Conservation (phyloP, 2,797 vertebrate genomes). For the Silurus aristotelis region DNA sequence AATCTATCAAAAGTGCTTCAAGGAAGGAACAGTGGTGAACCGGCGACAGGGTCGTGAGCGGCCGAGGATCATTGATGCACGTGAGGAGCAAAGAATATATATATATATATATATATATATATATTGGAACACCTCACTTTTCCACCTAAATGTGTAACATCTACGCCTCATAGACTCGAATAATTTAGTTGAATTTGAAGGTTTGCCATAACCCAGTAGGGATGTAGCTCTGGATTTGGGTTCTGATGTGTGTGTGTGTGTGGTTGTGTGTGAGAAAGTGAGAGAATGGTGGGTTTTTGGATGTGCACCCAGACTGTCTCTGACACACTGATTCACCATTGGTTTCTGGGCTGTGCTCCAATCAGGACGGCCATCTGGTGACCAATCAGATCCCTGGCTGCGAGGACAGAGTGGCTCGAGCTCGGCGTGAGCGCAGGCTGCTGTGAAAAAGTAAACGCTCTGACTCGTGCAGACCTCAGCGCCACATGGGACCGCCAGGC, state of each 20-base stretch:
- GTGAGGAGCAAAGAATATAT: too few species aligned
- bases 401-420: constrained; percentile 70
- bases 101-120: too few species aligned
- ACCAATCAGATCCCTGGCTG: constrained; percentile 73
- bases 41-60: too few species aligned
- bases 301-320: constrained; percentile 68
- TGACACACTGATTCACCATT: constrained; percentile 70
- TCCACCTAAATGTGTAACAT: too few species aligned
- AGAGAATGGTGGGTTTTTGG: constrained; percentile 60
- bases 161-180: too few species aligned
- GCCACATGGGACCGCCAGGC: neutral
- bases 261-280: neutral
- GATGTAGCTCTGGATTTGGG: neutral
- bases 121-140: too few species aligned
- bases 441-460: constrained; percentile 63
- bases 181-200: neutral
- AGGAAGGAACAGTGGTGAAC: too few species aligned
- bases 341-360: constrained; percentile 73
- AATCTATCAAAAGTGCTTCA: too few species aligned
- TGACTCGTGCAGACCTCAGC: constrained; percentile 64
- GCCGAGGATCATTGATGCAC: too few species aligned
- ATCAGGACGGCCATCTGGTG: constrained; percentile 75
- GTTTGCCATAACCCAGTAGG: neutral
- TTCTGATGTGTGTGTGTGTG: constrained; percentile 7
- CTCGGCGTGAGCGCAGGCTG: constrained; percentile 58